A percentile compares a stretch with the other conserved stretches of the same genome.
Evolutionary conservation across 1,140 invertebrate species (phyloP).

Genomic region (Eciton burchellii): DNA sequence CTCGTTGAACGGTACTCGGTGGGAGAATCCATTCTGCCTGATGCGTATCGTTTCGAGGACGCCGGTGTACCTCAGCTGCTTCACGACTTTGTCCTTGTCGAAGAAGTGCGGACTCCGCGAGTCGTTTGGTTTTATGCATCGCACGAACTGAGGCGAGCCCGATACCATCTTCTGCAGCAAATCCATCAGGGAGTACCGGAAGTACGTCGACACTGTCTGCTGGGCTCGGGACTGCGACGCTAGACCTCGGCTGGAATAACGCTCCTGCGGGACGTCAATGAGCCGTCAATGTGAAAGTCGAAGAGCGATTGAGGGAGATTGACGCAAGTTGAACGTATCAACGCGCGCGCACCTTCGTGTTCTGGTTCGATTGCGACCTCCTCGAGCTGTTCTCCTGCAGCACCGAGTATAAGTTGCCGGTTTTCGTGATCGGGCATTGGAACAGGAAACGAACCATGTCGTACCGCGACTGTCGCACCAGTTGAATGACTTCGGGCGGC

Average conservation of each 20-base stretch:
- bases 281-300: background rate
- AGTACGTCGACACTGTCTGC: slow-evolving; percentile 94
- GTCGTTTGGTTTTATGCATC: slow-evolving; percentile 94
- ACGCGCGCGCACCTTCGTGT: slow-evolving; percentile 78
- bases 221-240: slow-evolving; percentile 93
- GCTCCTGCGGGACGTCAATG: slow-evolving; percentile 78
- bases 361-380: slow-evolving; percentile 77
- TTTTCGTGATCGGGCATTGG: slow-evolving; percentile 93
- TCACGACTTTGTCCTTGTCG: slow-evolving; percentile 90
- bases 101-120: slow-evolving; percentile 89
- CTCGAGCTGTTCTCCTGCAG: slow-evolving; percentile 85
- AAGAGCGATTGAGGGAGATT: background rate
- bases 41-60: slow-evolving; percentile 94
- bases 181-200: slow-evolving; percentile 94
- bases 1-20: slow-evolving; percentile 91
- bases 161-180: slow-evolving; percentile 94
- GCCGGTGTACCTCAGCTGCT: slow-evolving; percentile 92
- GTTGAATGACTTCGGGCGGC: slow-evolving; percentile 92
- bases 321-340: background rate
- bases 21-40: slow-evolving; percentile 92
- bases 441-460: slow-evolving; percentile 92
- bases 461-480: slow-evolving; percentile 90
- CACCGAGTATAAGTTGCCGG: slow-evolving; percentile 90
- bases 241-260: slow-evolving; percentile 87
- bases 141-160: slow-evolving; percentile 92